These are phyloP conservation scores for Pyrocoelia pectoralis DNA, from an alignment of 2,888 invertebrate genomes.

Conservation along the genomic window DNA sequence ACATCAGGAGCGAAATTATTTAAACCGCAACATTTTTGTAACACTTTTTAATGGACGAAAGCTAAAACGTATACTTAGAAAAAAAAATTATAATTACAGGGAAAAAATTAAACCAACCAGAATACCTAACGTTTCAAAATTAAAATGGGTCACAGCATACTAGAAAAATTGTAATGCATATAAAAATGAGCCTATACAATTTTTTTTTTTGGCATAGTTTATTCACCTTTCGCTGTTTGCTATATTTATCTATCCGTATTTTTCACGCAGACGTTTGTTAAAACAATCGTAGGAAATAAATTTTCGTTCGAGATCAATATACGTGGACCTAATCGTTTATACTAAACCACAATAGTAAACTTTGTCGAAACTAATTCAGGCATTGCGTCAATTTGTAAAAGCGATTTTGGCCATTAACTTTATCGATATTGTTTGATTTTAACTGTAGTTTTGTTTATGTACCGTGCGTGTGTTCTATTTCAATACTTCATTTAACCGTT, in stretches of 20 bases:
- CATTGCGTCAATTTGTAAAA: constrained; percentile 1
- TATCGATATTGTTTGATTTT: background rate
- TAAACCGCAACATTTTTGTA: constrained; percentile 7
- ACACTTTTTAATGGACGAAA: constrained; percentile 3
- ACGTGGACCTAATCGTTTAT: background rate
- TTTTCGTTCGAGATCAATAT: background rate
- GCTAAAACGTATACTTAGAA: background rate
- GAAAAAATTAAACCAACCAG: constrained; percentile 8
- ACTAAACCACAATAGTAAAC: constrained; percentile 1
- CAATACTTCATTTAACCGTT: background rate
- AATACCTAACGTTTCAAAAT: constrained; percentile 10
- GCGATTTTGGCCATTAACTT: background rate
- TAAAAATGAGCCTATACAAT: too few relatives aligned
- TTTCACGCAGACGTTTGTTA: background rate
- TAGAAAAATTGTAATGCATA: background rate
- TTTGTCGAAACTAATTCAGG: constrained; percentile 1
- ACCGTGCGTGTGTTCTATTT: background rate
- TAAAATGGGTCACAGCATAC: background rate
- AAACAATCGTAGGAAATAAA: background rate
- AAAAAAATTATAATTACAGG: constrained; percentile 10
- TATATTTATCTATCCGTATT: constrained; percentile 1
- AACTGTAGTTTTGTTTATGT: background rate
- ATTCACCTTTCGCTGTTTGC: background rate
- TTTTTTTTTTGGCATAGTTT: background rate
- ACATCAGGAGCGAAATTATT: constrained; percentile 2